phyloP scores from a whole-genome alignment of 2,888 invertebrate species.

The Sussaba pulchella region DNA sequence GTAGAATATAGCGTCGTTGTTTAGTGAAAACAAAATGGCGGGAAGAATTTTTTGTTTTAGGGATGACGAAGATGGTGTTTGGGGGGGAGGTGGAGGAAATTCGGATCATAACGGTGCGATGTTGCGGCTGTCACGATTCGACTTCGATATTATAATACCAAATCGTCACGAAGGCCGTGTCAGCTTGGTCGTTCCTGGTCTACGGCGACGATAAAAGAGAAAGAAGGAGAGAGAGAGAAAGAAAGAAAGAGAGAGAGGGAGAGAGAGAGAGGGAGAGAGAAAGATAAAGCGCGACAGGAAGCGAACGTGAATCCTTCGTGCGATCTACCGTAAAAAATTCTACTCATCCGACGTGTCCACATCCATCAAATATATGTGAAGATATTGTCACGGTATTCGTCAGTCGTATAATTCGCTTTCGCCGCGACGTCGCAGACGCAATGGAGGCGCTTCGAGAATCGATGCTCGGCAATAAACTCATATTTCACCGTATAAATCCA shows the following conservation, averaged over 20 bases:
- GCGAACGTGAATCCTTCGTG: constrained; percentile 1
- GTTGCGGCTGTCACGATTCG: constrained; percentile 36
- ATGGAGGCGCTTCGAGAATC: constrained; percentile 59
- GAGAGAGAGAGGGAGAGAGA: no score
- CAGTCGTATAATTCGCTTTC: constrained; percentile 37
- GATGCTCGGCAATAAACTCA: constrained; percentile 47
- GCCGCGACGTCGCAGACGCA: constrained; percentile 58
- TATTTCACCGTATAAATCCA: constrained; percentile 7
- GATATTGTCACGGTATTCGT: background rate
- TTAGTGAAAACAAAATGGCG: no score
- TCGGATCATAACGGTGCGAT: background rate
- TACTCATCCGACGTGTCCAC: background rate
- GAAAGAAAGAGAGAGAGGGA: constrained; percentile 5
- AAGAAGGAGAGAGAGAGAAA: background rate
- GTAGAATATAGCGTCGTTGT: no score
- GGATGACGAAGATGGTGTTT: no score
- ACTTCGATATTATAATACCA: constrained; percentile 41
- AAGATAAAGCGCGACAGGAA: constrained; percentile 34
- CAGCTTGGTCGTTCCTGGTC: constrained; percentile 39
- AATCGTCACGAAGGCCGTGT: constrained; percentile 58
- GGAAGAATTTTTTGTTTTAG: no score
- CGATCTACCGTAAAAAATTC: background rate
- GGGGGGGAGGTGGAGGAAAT: background rate
- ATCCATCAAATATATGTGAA: background rate
- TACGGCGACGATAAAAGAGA: constrained; percentile 11